These are phyloP conservation scores for Drosophila histrio DNA, from an alignment of 2,888 invertebrate species.

Conservation along the genomic window DNA sequence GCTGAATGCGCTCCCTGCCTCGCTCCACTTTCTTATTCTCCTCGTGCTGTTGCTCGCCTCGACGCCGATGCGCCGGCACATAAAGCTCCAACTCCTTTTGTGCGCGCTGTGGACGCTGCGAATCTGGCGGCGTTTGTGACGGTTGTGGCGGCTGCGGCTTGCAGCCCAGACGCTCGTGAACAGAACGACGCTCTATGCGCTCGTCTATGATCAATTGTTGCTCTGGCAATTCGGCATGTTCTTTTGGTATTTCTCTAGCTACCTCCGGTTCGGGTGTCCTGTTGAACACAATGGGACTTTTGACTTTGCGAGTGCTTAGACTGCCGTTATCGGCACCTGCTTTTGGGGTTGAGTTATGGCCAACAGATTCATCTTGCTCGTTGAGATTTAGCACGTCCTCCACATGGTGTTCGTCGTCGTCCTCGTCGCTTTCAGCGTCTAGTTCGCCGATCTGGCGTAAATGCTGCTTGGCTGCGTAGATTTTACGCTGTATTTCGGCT, in stretches of 20 bases:
- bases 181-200: constrained; percentile 78
- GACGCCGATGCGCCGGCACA: constrained; percentile 81
- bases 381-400: constrained; percentile 88
- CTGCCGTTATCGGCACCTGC: constrained; percentile 5
- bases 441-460: constrained; percentile 85
- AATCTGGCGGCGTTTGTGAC: constrained; percentile 36
- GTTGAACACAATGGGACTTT: constrained; percentile 83
- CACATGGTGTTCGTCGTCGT: constrained; percentile 85
- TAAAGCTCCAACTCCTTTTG: constrained; percentile 84
- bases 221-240: constrained; percentile 7
- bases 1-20: constrained; percentile 50
- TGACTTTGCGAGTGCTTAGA: constrained; percentile 52
- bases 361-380: constrained; percentile 85
- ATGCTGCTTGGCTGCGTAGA: constrained; percentile 86
- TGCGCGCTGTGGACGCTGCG: constrained; percentile 60
- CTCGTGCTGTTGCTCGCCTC: constrained; percentile 68
- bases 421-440: constrained; percentile 67
- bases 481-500: constrained; percentile 87
- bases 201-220: constrained; percentile 41
- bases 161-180: constrained; percentile 85
- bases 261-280: constrained; percentile 24
- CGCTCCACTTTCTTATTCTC: constrained; percentile 44
- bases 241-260: constrained; percentile 51
- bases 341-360: constrained; percentile 30
- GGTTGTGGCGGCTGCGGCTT: constrained; percentile 35